Evolutionary conservation across 1,140 invertebrate genomes (phyloP).

Genomic region (Drosophila orena): DNA sequence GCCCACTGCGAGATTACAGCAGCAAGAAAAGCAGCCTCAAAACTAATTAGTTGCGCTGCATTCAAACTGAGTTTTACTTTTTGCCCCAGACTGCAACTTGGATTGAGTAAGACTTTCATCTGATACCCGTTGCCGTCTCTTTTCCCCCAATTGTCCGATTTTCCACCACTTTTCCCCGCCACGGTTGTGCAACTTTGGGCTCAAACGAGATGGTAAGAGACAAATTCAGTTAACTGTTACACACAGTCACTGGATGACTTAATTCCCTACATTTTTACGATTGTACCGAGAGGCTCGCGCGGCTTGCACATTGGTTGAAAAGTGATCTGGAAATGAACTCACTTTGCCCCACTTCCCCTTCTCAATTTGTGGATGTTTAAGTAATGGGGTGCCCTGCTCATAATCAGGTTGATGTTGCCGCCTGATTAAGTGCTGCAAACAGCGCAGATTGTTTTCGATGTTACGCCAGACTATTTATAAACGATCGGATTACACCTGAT

Average conservation of each 20-base stretch:
- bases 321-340: slow-evolving; percentile 5
- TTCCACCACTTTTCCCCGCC: slow-evolving; percentile 19
- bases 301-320: slow-evolving; percentile 18
- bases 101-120: slow-evolving; percentile 76
- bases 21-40: slow-evolving; percentile 54
- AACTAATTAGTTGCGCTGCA: slow-evolving; percentile 80
- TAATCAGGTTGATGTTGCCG: slow-evolving; percentile 43
- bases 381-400: slow-evolving; percentile 8
- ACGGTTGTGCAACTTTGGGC: slow-evolving; percentile 40
- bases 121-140: slow-evolving; percentile 21
- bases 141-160: slow-evolving; percentile 5
- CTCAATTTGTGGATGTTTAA: background rate
- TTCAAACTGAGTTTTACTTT: slow-evolving; percentile 70
- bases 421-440: slow-evolving; percentile 33
- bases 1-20: slow-evolving; percentile 66
- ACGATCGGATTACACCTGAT: slow-evolving; percentile 44
- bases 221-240: slow-evolving; percentile 80
- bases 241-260: slow-evolving; percentile 75
- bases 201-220: slow-evolving; percentile 35
- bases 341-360: slow-evolving; percentile 7
- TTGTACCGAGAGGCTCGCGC: slow-evolving; percentile 25
- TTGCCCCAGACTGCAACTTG: slow-evolving; percentile 40
- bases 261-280: slow-evolving; percentile 76
- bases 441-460: slow-evolving; percentile 40
- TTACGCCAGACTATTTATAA: slow-evolving; percentile 45